These are phyloP conservation scores for Lithobates sylvaticus DNA, from an alignment of 2,797 vertebrate genomes.

Conservation along the genomic window DNA sequence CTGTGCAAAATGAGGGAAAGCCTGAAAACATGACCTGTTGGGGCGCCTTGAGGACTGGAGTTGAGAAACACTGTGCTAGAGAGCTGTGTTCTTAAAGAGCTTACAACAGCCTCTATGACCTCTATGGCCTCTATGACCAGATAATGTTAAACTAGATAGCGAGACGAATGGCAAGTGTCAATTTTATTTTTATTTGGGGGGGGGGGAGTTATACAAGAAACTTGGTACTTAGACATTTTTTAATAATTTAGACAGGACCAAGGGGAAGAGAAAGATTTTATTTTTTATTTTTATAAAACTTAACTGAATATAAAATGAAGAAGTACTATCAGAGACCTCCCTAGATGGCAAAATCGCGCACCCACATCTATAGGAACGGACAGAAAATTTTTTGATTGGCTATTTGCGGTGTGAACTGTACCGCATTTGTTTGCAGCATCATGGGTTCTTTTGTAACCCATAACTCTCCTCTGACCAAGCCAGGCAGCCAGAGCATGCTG, in stretches of 20 bases:
- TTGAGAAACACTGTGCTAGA: too few species aligned
- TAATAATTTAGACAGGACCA: conserved; percentile 35
- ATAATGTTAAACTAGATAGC: too few species aligned
- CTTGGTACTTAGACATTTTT: neutral
- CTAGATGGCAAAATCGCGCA: neutral
- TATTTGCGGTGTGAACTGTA: neutral
- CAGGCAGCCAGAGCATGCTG: neutral
- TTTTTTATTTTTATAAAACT: conserved; percentile 9
- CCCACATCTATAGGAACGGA: neutral
- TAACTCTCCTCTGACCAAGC: neutral
- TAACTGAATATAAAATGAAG: conserved; percentile 19
- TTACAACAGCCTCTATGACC: too few species aligned
- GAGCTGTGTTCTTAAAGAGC: too few species aligned
- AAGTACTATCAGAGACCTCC: neutral
- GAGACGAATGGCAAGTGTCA: too few species aligned
- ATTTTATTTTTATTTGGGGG: too few species aligned
- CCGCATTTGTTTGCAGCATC: neutral
- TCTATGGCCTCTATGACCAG: too few species aligned
- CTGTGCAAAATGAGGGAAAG: too few species aligned
- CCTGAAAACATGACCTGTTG: too few species aligned
- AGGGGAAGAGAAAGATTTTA: neutral
- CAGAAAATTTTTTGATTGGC: neutral
- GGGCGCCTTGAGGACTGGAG: too few species aligned
- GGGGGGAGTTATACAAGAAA: too few species aligned
- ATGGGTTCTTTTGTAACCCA: neutral